Base-by-base conservation (phyloP, 2,888 invertebrate genomes). In the Lochmaea crataegi region DNA sequence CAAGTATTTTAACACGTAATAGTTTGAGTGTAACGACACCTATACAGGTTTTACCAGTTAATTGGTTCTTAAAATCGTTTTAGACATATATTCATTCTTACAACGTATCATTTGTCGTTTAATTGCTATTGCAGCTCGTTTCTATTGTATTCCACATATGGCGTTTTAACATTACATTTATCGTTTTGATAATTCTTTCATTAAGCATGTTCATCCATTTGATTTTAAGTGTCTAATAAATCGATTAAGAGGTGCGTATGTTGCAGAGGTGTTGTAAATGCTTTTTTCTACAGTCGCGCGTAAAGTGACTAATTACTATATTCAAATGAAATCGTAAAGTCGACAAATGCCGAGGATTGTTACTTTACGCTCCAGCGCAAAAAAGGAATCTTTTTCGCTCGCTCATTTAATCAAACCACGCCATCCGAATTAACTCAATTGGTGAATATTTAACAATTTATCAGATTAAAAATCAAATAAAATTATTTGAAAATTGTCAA, bases 151-250 rank as follows among this genome's bases (percentile, higher is more conserved):
- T 38, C 65, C 65, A 65, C 53, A 65, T 38, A 53, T 53, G 53
- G 65, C 18, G 18, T 32, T 53, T 65, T 53, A 26, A 53, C 53
- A 65, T 65, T 65, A 65, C 53, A 10, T 65, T 65, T 32, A 53
- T 65, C 3, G 65, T 65, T 63, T 63, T 63, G 65, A 65, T 65
- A 53, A 65, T 53, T 65, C 32, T 65, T 16, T 53, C 48, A 51
- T 65, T 65, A 51, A 65, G 32, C 32, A n/a, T 41, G 41, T n/a
- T 57, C 57, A 12, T 10, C 41, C 14, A 61, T 61, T 45, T 61
- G 61, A 61, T 61, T 61, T 61, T 41, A 61, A 61, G 32, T 41
- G 32, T 4, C 38, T 38, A 16, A 61, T 22, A 14, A 32, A 60
- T 41, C 16, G 26, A 41, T 61, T 41, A n/a, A 41, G 16, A 38